Evolutionary conservation across 2,888 invertebrate genomes (phyloP).

Genomic region (Diaphora mendica): DNA sequence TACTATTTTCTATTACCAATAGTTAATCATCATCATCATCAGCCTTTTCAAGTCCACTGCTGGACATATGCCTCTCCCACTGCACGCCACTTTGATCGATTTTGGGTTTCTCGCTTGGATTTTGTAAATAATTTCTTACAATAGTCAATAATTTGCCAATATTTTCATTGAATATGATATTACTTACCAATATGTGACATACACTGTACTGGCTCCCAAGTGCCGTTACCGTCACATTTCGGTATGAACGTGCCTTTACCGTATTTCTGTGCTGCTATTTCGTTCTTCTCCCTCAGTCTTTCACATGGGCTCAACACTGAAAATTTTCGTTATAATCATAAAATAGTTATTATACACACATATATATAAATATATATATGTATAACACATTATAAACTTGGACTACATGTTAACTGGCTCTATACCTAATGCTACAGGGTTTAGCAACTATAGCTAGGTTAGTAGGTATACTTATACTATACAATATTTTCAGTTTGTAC

Average conservation of each 20-base stretch:
- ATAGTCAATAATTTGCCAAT: not conserved
- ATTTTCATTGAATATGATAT: not conserved
- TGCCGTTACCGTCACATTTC: slow-evolving; percentile 90
- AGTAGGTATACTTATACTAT: not conserved
- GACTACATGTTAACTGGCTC: not conserved
- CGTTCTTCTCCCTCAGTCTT: slow-evolving; percentile 91
- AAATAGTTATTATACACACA: not conserved
- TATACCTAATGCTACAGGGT: not conserved
- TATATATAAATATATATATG: not conserved
- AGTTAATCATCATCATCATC: no score
- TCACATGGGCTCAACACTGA: slow-evolving; percentile 93
- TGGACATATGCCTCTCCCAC: no score
- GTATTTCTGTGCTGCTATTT: slow-evolving; percentile 89
- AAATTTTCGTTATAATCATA: not conserved
- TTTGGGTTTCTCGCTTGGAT: no score
- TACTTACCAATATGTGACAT: slow-evolving; percentile 85
- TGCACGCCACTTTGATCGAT: no score
- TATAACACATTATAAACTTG: not conserved
- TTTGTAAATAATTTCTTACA: not conserved
- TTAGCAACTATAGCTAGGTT: not conserved
- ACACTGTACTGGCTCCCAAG: slow-evolving; percentile 94
- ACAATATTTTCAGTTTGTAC: not conserved
- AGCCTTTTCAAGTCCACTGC: no score
- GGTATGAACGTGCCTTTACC: slow-evolving; percentile 92
- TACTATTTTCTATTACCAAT: not conserved